Conservation (phyloP, 2,113 vertebrate species). For the Festucalex cinctus region DNA sequence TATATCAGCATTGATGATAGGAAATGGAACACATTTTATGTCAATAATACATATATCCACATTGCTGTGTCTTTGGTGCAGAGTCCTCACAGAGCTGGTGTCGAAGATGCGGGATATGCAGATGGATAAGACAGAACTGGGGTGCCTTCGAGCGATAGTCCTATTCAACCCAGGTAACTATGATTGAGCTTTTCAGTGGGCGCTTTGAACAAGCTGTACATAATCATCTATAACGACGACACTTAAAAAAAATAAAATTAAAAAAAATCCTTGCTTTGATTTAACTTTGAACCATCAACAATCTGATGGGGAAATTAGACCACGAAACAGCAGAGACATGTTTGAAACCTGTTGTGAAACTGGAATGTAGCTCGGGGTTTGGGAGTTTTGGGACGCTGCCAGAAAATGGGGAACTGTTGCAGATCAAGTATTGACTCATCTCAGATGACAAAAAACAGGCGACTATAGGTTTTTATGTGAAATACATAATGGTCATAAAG, state of each 20-base stretch:
- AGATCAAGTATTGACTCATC: background rate
- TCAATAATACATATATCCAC: background rate
- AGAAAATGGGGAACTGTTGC: background rate
- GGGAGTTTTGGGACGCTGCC: background rate
- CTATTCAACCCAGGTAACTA: slow-evolving; percentile 93
- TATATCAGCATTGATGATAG: background rate
- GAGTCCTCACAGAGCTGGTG: slow-evolving; percentile 96
- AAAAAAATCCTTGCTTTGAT: background rate
- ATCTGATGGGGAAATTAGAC: background rate
- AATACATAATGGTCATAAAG: too few relatives aligned
- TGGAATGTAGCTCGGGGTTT: background rate
- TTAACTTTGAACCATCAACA: background rate
- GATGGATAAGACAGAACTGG: slow-evolving; percentile 99
- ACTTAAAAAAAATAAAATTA: too few relatives aligned
- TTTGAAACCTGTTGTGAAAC: background rate
- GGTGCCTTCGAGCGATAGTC: slow-evolving; percentile 94
- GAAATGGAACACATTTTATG: background rate
- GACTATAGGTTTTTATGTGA: too few relatives aligned
- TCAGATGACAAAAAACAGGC: background rate
- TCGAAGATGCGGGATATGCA: slow-evolving; percentile 99
- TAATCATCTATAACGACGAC: background rate
- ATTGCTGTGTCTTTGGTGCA: slow-evolving; percentile 46
- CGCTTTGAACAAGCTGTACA: background rate
- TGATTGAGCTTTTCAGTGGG: background rate
- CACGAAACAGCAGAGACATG: too few relatives aligned